Evolutionary conservation across 2,113 vertebrate genomes (phyloP).

Genomic region (Pseudorectes ferrugineus): DNA sequence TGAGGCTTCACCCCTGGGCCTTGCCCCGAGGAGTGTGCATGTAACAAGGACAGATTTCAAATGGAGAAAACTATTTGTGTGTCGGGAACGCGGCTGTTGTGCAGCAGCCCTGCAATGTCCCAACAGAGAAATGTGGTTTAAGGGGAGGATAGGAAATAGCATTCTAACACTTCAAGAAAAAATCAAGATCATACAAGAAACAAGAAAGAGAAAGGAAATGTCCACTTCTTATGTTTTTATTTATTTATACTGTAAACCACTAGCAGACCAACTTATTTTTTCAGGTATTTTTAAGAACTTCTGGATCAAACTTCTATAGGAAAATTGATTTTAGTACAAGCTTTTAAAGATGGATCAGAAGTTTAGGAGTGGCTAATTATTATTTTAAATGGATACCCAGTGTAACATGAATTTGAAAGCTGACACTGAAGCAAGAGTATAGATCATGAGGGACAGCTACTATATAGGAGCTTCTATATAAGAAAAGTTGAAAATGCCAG

Average conservation of each 20-base stretch:
- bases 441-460: background rate
- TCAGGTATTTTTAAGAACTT: background rate
- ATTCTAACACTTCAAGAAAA: background rate
- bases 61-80: background rate
- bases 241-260: background rate
- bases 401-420: background rate
- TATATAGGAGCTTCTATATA: background rate
- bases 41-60: background rate
- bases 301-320: background rate
- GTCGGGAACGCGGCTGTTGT: accelerated
- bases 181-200: background rate
- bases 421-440: background rate
- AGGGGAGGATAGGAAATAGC: background rate
- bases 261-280: background rate
- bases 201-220: background rate
- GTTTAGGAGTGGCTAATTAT: background rate
- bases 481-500: background rate
- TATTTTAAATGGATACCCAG: background rate
- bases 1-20: background rate
- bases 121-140: background rate
- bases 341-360: background rate
- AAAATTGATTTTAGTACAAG: background rate
- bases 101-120: background rate
- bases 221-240: background rate
- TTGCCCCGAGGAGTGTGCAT: accelerated